Base-by-base conservation (phyloP, 2,113 vertebrate species). In the Platycercus adscitus region DNA sequence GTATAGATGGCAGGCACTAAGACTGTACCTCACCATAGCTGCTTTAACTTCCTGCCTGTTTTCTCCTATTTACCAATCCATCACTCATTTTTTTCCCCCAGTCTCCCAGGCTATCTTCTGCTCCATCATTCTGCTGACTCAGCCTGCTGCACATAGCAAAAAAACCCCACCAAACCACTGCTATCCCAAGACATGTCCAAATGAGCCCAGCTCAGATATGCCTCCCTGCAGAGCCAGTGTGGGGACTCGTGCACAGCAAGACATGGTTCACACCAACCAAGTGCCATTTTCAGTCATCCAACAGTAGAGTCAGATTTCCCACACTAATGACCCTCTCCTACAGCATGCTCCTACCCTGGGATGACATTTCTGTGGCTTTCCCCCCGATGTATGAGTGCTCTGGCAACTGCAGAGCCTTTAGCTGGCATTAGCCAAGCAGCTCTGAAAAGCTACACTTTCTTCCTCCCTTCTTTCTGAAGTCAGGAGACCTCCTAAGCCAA, bases 151-250 rank as follows among this genome's bases (percentile, higher is more conserved):
- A 12, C 44, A 33, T 8, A 6, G 12, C 17, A 12, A 31, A n/a
- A 58, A 35, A 29, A 2, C 2, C 9, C 2, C 39, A 47, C 41
- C 39, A 25, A 77, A 37, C 52, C 52, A 29, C 37, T n/a, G 11
- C 39, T 33, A 6, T 35, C 20, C 16, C 33, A 50, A 46, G 20
- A 35, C 1, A 2, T 26, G 47, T 14, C 28, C 46, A 23, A 16
- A 72, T 3, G 0, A 25, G 39, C 31, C 58, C 23, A 6, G 37
- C 31, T 71, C 43, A 26, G 53, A 26, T 15, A 4, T 0, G 0
- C 14, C 31, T 60, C 7, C 18, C 50, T 37, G 29, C 70, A 43
- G 70, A 65, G 39, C 41, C 61, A n/a, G 23, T 0, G 0, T 6
- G 13, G 39, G 33, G 39, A 52, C 16, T 37, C 9, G 1, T 0